Evolutionary conservation across 1,140 invertebrate genomes (phyloP).

Genomic region (Drosophila ohnishii): DNA sequence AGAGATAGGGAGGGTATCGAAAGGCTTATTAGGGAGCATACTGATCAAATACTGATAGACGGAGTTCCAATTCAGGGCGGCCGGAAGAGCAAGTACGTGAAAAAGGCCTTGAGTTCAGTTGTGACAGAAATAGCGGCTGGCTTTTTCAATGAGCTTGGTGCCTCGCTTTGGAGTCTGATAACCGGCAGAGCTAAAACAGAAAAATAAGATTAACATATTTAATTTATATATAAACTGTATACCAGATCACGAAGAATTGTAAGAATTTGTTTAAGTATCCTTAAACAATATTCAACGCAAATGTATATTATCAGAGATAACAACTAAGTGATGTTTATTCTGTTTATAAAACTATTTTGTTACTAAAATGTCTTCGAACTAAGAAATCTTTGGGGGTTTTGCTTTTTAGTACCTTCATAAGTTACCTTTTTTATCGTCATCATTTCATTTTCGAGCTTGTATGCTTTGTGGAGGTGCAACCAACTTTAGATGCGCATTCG

Average conservation of each 20-base stretch:
- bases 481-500: slow-evolving; percentile 25
- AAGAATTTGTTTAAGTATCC: too few species aligned
- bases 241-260: too few species aligned
- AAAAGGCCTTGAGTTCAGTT: background rate
- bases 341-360: too few species aligned
- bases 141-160: slow-evolving; percentile 2
- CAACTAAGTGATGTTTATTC: too few species aligned
- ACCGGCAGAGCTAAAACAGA: background rate
- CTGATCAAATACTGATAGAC: background rate
- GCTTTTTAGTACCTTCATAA: background rate
- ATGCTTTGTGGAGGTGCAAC: background rate
- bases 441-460: background rate
- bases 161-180: background rate
- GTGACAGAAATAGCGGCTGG: background rate
- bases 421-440: background rate
- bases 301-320: too few species aligned
- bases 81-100: background rate
- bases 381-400: background rate
- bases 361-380: too few species aligned
- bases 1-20: background rate
- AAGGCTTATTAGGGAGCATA: background rate
- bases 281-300: too few species aligned
- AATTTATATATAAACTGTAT: too few species aligned
- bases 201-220: too few species aligned
- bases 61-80: slow-evolving; percentile 11